Base-by-base conservation (phyloP, 2,113 vertebrate genomes). In the Nettapus auritus region DNA sequence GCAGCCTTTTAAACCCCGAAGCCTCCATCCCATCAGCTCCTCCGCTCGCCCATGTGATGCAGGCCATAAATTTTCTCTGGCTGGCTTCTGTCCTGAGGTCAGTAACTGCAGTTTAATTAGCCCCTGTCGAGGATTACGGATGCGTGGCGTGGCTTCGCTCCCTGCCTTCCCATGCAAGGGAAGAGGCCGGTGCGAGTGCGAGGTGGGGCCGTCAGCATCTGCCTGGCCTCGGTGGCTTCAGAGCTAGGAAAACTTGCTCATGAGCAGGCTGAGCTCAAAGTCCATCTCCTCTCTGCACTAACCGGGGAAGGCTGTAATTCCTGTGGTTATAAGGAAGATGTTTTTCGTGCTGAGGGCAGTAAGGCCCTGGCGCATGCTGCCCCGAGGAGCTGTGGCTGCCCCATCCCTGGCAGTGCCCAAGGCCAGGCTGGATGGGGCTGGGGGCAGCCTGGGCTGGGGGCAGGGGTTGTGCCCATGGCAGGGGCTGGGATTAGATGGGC, bases 41-140 rank as follows among this genome's bases (percentile, higher is more conserved):
- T 82, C n/a, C 71, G 38, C 75, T 89, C 26, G 48, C 38, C 48
- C 1, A 0, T 57, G 64, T 46, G 50, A 73, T 44, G 48, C 28
- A 13, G 14, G 62, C 36, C 22, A 3, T 50, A 38, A 13, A 29
- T 77, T 74, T 82, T 91, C 1, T 44, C 29, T 55, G 25, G 14
- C 40, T 18, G 40, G 48, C 60, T 63, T 66, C 55, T 60, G 56
- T 46, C 73, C n/a, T n/a, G 3, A 84, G 62, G 31, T 59, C 55
- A 33, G 16, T 66, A 50, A 18, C 31, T 88, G 63, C 33, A n/a
- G 40, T 26, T 26, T 79, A 66, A 53, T 66, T 74, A 57, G 33
- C 44, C 19, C 8, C 44, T 77, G 9, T 17, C 0, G 0, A 14
- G 23, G 36, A 29, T 64, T 52, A 13, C 0, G 0, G 36, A 25